Evolutionary conservation across 2,888 invertebrate species (phyloP), one percentile per base, ranked within the genome.

Genomic region (Euspilapteryx auroguttella): DNA sequence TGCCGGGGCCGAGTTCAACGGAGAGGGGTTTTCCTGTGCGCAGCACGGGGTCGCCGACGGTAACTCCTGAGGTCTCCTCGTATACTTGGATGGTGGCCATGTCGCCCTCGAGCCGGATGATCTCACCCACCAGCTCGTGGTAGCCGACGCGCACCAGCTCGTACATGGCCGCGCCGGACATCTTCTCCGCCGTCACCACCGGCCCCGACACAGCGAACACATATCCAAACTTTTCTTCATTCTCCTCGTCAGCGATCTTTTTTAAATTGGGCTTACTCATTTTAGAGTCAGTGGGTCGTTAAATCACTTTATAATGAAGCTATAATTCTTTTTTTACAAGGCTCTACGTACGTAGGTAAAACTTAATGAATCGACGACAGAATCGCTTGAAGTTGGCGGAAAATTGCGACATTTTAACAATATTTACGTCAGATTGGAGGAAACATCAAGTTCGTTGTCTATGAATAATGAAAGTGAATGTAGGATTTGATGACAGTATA

Each of bases 121-220:
- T 99, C 80, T 99, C 99, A 39, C 99, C 99, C 10, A 99, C 99
- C 50, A 99, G 80, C 71, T 99, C 97, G 45, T 86, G 85, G 77
- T 99, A 97, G 1, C 99, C 99, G 23, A 99, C 99, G 45, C 99
- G 87, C 38, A 99, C 99, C 79, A 99, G 71, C 79, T 99, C 99
- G 87, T 98, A 99, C 97, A 99, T 99, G 82, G 98, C 98, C 15
- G 98, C 91, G 36, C 99, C 99, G 34, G 96, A 87, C 99, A 99
- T 99, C 63, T 90, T 89, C 68, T 99, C 95, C 39, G 99, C 99
- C 35, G 96, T 98, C 28, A 99, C 99, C 71, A 99, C 99, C 97
- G 98, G 98, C 44, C 99, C 99, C 31, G 98, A 99, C 12, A 99
- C 99, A 23, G 95, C 97, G 55, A 85, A 94, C 22, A 99, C 98